A percentile compares a stretch with the other conserved stretches of the same genome.
phyloP scores from a whole-genome alignment of 2,113 vertebrate genomes.

The human region GRCh38 chr12:131016001-131016500 shows the following conservation, averaged over 20 bases:
- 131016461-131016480: no score
- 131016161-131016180: not conserved
- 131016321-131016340: not conserved
- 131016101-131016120: not conserved
- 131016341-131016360: not conserved
- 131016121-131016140: not conserved
- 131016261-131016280: no score
- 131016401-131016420: not conserved
- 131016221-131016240: not conserved
- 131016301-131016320: not conserved
- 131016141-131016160: not conserved
- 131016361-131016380: not conserved
- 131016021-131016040: no score
- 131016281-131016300: no score
- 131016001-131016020: not conserved
- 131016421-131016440: not conserved
- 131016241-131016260: not conserved
- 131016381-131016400: not conserved
- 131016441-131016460: no score
- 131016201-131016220: not conserved
- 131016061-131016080: no score
- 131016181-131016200: not conserved
- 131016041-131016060: no score
- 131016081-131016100: no score
- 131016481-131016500: fast-evolving